Evolutionary conservation across 2,888 invertebrate species (phyloP), one percentile per base, ranked within the genome.

Genomic region (Aphidoletes aphidimyza): DNA sequence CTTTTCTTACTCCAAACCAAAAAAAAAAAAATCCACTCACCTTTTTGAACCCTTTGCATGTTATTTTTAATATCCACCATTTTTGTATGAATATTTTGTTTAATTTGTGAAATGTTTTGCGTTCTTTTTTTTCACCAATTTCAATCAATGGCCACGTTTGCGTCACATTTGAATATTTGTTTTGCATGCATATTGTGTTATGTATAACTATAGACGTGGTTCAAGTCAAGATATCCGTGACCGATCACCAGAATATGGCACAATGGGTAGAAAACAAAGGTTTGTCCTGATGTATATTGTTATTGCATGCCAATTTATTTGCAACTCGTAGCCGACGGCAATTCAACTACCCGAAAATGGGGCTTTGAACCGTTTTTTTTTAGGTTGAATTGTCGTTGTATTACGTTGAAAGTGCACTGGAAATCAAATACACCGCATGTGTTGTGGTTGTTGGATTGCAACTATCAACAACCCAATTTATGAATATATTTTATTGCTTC

Each of bases 221-320:
- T 94, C 94, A 86, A 94, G 93, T 91, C 94, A 94, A 91, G 94
- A 94, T 90, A 91, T 94, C 87, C 91, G 93, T 87, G 95, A 95
- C 88, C 92, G 93, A 87, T 94, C 95, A 88, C 94, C 94, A 86
- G 95, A 95, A 90, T 93, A 93, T 88, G 93, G 93, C 89, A 91
- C 92, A 88, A 91, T 92, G 87, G 91, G 91, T 89, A 93, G 94
- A 90, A 94, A 94, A 89, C 94, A 93, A 92, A 95, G 95, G 95
- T 95, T 93, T 91, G 94, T 92, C 88, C 87, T 87, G 8, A 86
- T 87, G 87, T 86, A 47, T 86, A 86, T 85, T 85, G 78, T 78
- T 78, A 54, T 49, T 86, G 54, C 34, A 69, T 69, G 69, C 26
- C 22, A 22, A 22, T 39, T 39, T n/a, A n/a, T n/a, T n/a, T n/a